These are phyloP conservation scores for Siniperca knerii DNA, from an alignment of 2,113 vertebrate genomes.

Conservation along the genomic window DNA sequence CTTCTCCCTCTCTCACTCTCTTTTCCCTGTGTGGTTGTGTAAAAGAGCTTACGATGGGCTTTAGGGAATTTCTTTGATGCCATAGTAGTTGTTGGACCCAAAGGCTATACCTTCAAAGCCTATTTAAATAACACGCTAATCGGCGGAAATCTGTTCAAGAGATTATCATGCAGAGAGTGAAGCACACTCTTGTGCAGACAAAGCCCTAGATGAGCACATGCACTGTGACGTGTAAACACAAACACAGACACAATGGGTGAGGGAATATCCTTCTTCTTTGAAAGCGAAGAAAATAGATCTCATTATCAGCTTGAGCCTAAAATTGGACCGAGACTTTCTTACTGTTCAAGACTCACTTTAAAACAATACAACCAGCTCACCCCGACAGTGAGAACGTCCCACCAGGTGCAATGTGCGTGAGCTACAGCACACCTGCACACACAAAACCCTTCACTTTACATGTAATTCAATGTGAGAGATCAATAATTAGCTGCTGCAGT, in stretches of 20 bases:
- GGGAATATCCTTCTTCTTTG: constrained; percentile 52
- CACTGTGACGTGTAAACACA: constrained; percentile 66
- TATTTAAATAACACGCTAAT: constrained; percentile 82
- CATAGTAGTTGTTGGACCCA: constrained; percentile 67
- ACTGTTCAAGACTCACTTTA: constrained; percentile 1
- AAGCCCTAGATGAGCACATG: constrained; percentile 41
- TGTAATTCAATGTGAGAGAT: constrained; percentile 46
- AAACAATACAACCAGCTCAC: background rate
- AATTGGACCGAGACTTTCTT: constrained; percentile 26
- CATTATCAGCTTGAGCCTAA: constrained; percentile 57
- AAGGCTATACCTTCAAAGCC: constrained; percentile 79
- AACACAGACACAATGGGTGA: constrained; percentile 64
- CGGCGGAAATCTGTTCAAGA: constrained; percentile 80
- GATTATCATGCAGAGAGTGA: constrained; percentile 70
- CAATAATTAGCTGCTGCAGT: constrained; percentile 67
- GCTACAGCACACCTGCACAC: constrained; percentile 18
- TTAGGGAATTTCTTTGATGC: constrained; percentile 78
- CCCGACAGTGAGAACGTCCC: background rate
- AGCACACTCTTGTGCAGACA: constrained; percentile 47
- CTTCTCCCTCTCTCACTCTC: constrained; percentile 37
- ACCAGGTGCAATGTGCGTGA: constrained; percentile 5
- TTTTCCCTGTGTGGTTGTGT: constrained; percentile 63
- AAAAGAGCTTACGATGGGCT: constrained; percentile 79
- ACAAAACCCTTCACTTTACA: constrained; percentile 9
- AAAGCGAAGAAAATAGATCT: constrained; percentile 55